Percentiles rank a stretch among this genome's conserved stretches.
Conservation (phyloP, 2,113 vertebrate species). For the Megalops atlanticus region DNA sequence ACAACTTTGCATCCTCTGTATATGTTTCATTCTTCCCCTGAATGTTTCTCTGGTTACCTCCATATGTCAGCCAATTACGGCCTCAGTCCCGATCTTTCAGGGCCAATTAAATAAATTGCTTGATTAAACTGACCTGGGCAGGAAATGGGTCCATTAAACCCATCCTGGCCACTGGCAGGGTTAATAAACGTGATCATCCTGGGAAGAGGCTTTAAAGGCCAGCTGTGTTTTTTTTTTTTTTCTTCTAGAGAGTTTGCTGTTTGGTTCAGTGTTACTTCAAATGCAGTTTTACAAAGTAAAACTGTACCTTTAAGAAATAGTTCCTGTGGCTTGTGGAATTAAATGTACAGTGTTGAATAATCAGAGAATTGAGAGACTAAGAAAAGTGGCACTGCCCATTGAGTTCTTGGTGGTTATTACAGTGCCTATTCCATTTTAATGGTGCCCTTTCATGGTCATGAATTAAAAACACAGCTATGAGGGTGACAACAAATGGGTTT, state of each 20-base stretch:
- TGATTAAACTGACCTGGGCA: conserved; percentile 23
- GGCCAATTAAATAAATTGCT: conserved; percentile 24
- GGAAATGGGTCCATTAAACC: conserved; percentile 13
- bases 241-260: background rate
- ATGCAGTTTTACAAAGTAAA: too few relatives aligned
- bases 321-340: too few relatives aligned
- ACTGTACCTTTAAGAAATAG: too few relatives aligned
- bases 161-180: background rate
- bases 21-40: background rate
- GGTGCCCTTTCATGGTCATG: background rate
- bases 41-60: conserved; percentile 8
- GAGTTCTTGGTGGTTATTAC: background rate
- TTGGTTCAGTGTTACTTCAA: background rate
- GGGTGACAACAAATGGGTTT: background rate
- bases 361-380: background rate
- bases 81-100: conserved; percentile 1
- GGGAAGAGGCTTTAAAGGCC: too few relatives aligned
- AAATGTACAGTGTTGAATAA: background rate
- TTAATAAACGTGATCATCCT: background rate
- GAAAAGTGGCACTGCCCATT: background rate
- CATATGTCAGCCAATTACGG: conserved; percentile 12
- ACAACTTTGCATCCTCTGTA: background rate
- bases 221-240: background rate
- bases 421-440: background rate
- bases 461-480: background rate